Evolutionary conservation across 1,140 invertebrate species (phyloP).

Genomic region (Drosophila varians): DNA sequence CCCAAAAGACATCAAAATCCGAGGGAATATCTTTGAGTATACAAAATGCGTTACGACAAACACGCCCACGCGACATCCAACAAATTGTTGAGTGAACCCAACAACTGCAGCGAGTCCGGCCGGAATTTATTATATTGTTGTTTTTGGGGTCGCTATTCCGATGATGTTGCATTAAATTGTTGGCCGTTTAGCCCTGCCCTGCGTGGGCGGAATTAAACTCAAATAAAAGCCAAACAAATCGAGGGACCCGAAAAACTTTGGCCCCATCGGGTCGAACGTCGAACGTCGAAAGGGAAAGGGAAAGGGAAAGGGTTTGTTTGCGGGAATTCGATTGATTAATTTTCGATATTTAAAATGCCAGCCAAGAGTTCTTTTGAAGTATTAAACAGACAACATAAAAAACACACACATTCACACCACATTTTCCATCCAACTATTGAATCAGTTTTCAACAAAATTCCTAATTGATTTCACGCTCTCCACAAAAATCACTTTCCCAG

Average conservation of each 20-base stretch:
- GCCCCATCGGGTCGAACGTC: slow-evolving; percentile 69
- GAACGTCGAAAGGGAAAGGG: too few species aligned
- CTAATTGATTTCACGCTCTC: slow-evolving; percentile 38
- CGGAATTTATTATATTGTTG: slow-evolving; percentile 44
- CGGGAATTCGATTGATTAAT: slow-evolving; percentile 25
- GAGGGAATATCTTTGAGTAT: slow-evolving; percentile 22
- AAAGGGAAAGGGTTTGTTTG: slow-evolving; percentile 68
- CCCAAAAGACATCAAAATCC: neutral
- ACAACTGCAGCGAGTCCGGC: slow-evolving; percentile 73
- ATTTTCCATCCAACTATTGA: slow-evolving; percentile 32
- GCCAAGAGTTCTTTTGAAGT: too few species aligned
- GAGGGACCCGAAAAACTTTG: slow-evolving; percentile 59
- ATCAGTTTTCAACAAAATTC: slow-evolving; percentile 10
- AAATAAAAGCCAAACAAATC: slow-evolving; percentile 38
- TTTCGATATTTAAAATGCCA: neutral
- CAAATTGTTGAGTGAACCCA: slow-evolving; percentile 68
- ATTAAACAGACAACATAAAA: too few species aligned
- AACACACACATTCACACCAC: neutral
- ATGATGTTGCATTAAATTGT: slow-evolving; percentile 78
- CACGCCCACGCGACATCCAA: slow-evolving; percentile 60
- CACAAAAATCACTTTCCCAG: slow-evolving; percentile 41
- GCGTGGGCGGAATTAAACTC: slow-evolving; percentile 53
- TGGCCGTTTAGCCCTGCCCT: slow-evolving; percentile 22
- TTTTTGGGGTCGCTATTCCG: slow-evolving; percentile 43
- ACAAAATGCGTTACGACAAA: slow-evolving; percentile 65